Conservation (phyloP, 2,113 vertebrate species). For the Scophthalmus maximus region DNA sequence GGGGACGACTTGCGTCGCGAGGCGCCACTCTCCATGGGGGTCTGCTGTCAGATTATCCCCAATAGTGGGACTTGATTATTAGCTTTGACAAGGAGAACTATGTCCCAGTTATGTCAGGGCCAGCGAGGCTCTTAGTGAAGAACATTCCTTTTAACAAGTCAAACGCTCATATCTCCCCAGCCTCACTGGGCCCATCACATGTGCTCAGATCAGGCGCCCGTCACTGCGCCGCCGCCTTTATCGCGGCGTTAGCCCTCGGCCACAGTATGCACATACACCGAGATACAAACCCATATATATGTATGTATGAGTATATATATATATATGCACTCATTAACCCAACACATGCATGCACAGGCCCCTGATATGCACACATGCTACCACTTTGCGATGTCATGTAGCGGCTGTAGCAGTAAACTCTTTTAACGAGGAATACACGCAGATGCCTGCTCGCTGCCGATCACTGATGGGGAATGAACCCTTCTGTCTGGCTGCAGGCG, state of each 20-base stretch:
- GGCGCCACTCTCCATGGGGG: constrained; percentile 57
- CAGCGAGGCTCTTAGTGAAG: constrained; percentile 76
- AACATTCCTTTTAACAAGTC: constrained; percentile 81
- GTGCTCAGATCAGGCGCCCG: constrained; percentile 64
- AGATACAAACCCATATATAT: too few species aligned
- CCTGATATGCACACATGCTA: constrained; percentile 48
- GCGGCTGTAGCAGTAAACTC: constrained; percentile 50
- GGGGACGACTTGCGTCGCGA: constrained; percentile 56
- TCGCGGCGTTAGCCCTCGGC: constrained; percentile 48
- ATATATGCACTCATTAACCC: constrained; percentile 46
- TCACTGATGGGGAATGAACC: constrained; percentile 78
- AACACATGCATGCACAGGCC: constrained; percentile 46
- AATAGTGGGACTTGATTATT: constrained; percentile 80
- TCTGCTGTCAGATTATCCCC: constrained; percentile 78
- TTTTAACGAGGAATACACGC: constrained; percentile 49
- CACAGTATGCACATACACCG: constrained; percentile 26
- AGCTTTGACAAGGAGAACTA: constrained; percentile 81
- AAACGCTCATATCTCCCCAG: constrained; percentile 69
- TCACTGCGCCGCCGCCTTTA: constrained; percentile 66
- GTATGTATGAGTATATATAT: too few species aligned
- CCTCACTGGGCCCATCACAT: constrained; percentile 63
- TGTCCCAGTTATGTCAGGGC: constrained; percentile 84
- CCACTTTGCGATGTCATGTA: constrained; percentile 57
- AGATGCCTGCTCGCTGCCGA: constrained; percentile 57
- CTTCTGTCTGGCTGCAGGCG: constrained; percentile 77